Evolutionary conservation across 2,888 invertebrate species (phyloP).

Genomic region (Pherbina coryleti): DNA sequence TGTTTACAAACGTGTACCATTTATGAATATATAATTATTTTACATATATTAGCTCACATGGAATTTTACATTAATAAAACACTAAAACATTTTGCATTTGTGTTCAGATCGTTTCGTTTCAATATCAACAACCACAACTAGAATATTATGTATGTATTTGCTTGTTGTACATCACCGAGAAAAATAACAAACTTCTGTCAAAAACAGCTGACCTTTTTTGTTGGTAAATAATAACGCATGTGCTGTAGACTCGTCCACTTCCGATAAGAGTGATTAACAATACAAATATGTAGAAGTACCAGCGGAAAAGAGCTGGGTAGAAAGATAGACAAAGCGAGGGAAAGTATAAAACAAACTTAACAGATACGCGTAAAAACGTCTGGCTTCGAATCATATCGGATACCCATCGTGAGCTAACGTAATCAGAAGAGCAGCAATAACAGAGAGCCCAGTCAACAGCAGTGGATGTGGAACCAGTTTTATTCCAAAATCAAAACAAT

Average conservation of each 20-base stretch:
- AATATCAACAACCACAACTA: background rate
- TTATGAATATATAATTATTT: no score
- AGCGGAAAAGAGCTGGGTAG: background rate
- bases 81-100: no score
- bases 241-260: constrained; percentile 2
- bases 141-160: constrained; percentile 8
- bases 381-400: background rate
- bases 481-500: constrained; percentile 29
- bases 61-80: no score
- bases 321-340: background rate
- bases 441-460: background rate
- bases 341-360: background rate
- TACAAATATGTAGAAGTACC: background rate
- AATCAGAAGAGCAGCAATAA: background rate
- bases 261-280: background rate
- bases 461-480: background rate
- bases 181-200: constrained; percentile 43
- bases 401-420: background rate
- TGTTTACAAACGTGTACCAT: no score
- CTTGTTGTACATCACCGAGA: constrained; percentile 14
- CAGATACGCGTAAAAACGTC: background rate
- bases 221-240: constrained; percentile 28
- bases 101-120: no score
- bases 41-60: no score
- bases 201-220: constrained; percentile 55